phyloP scores from a whole-genome alignment of 2,113 vertebrate genomes.

The Arizona elegans region DNA sequence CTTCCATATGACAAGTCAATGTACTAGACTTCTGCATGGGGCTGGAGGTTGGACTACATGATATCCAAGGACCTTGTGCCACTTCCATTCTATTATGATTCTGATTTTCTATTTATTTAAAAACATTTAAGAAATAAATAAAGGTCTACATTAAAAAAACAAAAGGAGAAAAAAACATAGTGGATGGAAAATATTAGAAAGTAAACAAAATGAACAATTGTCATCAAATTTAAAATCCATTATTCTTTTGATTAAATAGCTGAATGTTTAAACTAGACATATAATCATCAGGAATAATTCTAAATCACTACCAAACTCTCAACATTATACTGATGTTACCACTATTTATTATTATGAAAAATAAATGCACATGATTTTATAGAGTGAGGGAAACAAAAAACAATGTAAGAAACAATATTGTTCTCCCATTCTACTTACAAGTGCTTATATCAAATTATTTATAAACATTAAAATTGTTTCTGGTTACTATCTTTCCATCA shows the following conservation, averaged over 20 bases:
- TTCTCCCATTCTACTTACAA: background rate
- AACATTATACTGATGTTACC: background rate
- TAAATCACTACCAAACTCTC: background rate
- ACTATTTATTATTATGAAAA: background rate
- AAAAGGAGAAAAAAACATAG: background rate
- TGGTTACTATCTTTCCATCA: background rate
- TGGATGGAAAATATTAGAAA: background rate
- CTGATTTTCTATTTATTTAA: background rate
- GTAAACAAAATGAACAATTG: background rate
- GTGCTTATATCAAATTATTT: background rate
- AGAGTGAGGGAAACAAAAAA: background rate
- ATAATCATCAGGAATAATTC: background rate
- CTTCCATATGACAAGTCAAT: background rate
- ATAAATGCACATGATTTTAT: background rate
- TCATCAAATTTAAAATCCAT: background rate
- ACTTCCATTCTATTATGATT: background rate
- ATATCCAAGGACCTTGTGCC: background rate
- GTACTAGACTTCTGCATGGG: background rate
- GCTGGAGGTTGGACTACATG: background rate
- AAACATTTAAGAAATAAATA: background rate
- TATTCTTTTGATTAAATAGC: background rate
- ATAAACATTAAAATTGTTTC: background rate
- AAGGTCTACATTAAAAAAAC: background rate
- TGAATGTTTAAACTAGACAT: background rate
- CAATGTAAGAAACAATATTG: background rate